Evolutionary conservation across 2,113 vertebrate species (phyloP).

Genomic region (Otolemur garnettii): DNA sequence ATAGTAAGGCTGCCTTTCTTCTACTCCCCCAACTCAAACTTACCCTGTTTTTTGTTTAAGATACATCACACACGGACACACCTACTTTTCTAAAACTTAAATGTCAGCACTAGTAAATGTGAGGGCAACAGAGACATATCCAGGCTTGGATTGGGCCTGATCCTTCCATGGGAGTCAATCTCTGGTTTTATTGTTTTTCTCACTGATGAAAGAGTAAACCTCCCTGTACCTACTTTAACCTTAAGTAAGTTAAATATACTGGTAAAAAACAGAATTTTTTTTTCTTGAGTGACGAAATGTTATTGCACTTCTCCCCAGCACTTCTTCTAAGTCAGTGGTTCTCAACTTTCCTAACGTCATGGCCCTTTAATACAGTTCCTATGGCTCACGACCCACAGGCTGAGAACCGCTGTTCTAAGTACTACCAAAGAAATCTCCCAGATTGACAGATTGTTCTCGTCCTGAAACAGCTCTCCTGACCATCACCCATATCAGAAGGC

Average conservation of each 20-base stretch:
- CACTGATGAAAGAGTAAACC: slow-evolving; percentile 23
- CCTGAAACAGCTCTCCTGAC: neutral
- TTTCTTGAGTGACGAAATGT: neutral
- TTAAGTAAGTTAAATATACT: slow-evolving; percentile 26
- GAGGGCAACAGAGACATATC: neutral
- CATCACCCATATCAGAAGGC: neutral
- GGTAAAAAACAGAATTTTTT: neutral
- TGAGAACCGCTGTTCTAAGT: neutral
- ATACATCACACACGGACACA: neutral
- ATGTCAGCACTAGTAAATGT: neutral
- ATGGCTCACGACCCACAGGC: no score
- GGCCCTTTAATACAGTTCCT: no score
- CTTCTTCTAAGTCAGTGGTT: neutral
- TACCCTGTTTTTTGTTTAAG: slow-evolving; percentile 9
- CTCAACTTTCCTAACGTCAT: no score
- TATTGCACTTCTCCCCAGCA: neutral
- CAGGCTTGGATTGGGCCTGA: neutral
- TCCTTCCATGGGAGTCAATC: neutral
- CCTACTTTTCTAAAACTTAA: slow-evolving; percentile 11
- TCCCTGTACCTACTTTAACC: slow-evolving; percentile 31
- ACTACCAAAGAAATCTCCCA: neutral
- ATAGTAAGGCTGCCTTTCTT: neutral
- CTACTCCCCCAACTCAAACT: neutral
- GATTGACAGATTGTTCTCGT: neutral
- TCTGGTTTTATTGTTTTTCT: neutral